Evolutionary conservation across 1,140 invertebrate species (phyloP), one percentile per base, ranked within the genome.

Genomic region (Bombus breviceps): DNA sequence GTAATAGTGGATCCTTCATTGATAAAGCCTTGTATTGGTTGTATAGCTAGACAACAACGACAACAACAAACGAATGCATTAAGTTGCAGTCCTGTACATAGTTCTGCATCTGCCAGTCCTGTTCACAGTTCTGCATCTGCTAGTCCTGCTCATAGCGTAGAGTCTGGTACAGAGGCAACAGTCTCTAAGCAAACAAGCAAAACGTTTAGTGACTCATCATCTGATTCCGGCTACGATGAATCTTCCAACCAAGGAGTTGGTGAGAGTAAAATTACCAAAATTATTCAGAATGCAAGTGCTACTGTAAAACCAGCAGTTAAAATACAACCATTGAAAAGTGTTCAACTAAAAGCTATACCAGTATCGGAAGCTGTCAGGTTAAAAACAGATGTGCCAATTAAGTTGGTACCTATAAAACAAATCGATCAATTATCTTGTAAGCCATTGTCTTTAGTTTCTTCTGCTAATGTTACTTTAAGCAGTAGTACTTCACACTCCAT

Each of bases 161-260:
- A 95, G 83, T 95, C 92, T 43, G 86, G 84, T 28, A 83, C 90
- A 3, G 93, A 95, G 59, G 79, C 92, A 32, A 74, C 86, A 41
- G 87, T 85, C 53, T 77, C 87, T 12, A 94, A 93, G 83, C 91
- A 93, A 66, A 89, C 92, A 34, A 92, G 93, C 25, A 95, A 96
- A 77, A 94, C 93, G 64, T 96, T 96, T 92, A 96, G 96, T 89
- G 96, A 96, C 86, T 96, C 95, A 64, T 96, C 96, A 59, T 96
- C 96, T 12, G 96, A 96, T 92, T 96, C 96, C 25, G 96, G 96
- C 25, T 97, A 96, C 88, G 96, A 97, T 87, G 96, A 96, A 89
- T 96, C 95, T 74, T 96, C 96, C 41, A 97, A 96, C 92, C 96
- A 94, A 82, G 94, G 95, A 59, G 91, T 94, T 34, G 92, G 90